A percentile compares a stretch with the other conserved stretches of the same genome.
Evolutionary conservation across 2,113 vertebrate genomes (phyloP).

Genomic region (Smithornis capensis): DNA sequence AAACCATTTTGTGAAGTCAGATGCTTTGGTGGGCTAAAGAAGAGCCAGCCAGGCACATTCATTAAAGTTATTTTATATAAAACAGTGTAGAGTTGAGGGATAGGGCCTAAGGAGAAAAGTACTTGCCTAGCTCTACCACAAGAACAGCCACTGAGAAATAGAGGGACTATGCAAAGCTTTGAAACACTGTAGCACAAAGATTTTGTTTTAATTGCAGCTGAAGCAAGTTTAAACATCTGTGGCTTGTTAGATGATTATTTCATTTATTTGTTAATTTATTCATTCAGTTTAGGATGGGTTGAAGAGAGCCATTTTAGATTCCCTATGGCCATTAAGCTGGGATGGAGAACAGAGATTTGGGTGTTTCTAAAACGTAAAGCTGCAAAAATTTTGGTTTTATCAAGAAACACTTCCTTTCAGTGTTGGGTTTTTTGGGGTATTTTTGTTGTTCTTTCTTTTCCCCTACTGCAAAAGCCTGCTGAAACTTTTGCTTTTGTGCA

Average conservation of each 20-base stretch:
- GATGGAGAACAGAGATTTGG: constrained; percentile 3
- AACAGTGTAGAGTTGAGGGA: neutral
- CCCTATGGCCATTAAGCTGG: neutral
- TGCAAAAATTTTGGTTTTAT: neutral
- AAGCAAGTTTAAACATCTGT: constrained; percentile 53
- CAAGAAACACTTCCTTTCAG: neutral
- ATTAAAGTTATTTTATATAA: neutral
- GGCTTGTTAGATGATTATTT: constrained; percentile 37
- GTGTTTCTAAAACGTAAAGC: neutral
- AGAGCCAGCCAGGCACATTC: neutral
- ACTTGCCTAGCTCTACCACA: neutral
- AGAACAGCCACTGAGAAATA: neutral
- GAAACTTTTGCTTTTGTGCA: neutral
- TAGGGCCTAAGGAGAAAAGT: neutral
- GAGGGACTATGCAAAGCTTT: neutral
- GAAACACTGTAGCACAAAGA: constrained; percentile 14
- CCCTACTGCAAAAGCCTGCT: neutral
- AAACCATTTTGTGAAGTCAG: neutral
- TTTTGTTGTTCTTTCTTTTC: neutral
- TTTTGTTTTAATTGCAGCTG: constrained; percentile 22
- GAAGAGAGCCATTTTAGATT: constrained; percentile 7
- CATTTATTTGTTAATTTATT: constrained; percentile 34
- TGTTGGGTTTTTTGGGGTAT: neutral
- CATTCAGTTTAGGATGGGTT: constrained; percentile 3
- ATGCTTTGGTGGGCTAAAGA: neutral